These are phyloP conservation scores for Clistopyga incitator DNA, from an alignment of 2,888 invertebrate species.

Conservation along the genomic window DNA sequence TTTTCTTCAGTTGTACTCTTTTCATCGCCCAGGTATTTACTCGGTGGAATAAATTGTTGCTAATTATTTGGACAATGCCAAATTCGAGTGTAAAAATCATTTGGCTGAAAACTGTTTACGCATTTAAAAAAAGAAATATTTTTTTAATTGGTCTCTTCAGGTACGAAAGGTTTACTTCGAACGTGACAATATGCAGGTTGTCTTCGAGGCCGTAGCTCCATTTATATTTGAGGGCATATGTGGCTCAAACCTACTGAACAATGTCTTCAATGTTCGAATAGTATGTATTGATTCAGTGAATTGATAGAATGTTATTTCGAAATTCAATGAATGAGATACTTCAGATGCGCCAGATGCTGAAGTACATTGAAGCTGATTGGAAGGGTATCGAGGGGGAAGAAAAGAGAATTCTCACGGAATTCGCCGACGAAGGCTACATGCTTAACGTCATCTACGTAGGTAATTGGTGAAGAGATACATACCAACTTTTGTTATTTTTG, in stretches of 20 bases:
- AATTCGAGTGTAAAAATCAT: no score
- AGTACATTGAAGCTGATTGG: neutral
- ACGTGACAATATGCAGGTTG: neutral
- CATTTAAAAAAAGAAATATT: no score
- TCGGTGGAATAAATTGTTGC: neutral
- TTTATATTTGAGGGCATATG: neutral
- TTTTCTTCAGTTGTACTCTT: neutral
- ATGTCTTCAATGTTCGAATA: neutral
- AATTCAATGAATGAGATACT: neutral
- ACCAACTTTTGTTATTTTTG: neutral
- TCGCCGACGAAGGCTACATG: neutral
- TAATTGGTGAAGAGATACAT: neutral
- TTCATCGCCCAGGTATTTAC: neutral
- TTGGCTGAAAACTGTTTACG: no score
- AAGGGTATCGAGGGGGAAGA: neutral
- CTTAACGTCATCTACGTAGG: neutral
- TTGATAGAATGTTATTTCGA: neutral
- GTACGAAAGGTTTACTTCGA: neutral
- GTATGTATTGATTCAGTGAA: neutral
- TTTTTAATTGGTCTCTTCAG: neutral
- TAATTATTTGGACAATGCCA: neutral
- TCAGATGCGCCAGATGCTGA: neutral
- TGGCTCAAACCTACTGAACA: neutral
- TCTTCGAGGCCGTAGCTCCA: neutral
- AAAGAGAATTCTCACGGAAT: neutral